phyloP scores from a whole-genome alignment of 2,797 vertebrate species.

The Ctenopoma kingsleyae region DNA sequence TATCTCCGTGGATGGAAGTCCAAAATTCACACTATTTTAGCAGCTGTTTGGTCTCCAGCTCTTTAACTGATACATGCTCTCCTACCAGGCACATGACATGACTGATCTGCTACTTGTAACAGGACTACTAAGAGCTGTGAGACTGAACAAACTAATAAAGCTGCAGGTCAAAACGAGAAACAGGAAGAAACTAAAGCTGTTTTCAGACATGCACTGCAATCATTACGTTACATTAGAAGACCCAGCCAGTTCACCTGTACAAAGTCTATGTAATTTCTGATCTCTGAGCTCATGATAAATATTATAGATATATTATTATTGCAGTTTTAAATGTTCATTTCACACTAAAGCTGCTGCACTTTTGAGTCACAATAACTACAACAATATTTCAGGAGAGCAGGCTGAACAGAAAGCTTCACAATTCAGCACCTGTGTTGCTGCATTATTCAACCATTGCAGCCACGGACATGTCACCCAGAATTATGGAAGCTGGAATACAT shows the following conservation, averaged over 20 bases:
- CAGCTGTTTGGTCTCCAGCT: no score
- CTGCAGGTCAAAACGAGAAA: background rate
- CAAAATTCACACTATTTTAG: no score
- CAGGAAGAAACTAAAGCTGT: no score
- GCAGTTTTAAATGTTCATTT: background rate
- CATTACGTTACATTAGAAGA: no score
- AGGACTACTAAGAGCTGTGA: background rate
- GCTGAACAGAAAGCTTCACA: constrained; percentile 17
- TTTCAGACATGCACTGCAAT: no score
- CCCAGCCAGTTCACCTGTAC: no score
- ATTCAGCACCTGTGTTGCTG: constrained; percentile 15
- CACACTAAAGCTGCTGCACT: background rate
- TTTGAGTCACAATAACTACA: background rate
- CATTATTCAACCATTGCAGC: constrained; percentile 23
- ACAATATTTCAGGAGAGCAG: background rate
- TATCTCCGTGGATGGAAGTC: no score
- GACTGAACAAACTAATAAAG: background rate
- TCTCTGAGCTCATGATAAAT: no score
- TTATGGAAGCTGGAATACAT: constrained; percentile 61
- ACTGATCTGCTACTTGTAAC: background rate
- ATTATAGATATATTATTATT: background rate
- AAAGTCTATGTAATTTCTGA: no score
- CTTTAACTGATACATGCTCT: no score
- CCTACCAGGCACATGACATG: background rate
- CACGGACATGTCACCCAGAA: constrained; percentile 15